Evolutionary conservation across 2,113 vertebrate genomes (phyloP).

Genomic region (Coreoperca whiteheadi): DNA sequence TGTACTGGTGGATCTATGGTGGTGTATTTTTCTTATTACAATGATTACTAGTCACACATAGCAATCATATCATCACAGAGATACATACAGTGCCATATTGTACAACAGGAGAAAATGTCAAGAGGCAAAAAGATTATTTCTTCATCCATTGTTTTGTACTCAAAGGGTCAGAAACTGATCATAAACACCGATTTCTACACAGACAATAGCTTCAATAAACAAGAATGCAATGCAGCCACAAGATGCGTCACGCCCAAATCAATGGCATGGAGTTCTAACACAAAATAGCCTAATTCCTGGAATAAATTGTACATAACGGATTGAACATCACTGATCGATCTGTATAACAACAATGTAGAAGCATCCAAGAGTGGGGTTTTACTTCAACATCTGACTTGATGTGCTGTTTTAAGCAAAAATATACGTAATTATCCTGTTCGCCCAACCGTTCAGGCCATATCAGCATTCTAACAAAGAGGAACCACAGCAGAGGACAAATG

Average conservation of each 20-base stretch:
- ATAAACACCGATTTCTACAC: not conserved
- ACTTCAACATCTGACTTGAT: conserved; percentile 34
- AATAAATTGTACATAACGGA: not conserved
- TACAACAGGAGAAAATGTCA: not conserved
- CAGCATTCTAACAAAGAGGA: conserved; percentile 67
- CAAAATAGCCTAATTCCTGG: not conserved
- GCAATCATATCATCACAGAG: not conserved
- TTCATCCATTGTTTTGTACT: not conserved
- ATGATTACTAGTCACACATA: not conserved
- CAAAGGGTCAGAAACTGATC: not conserved
- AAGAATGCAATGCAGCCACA: not conserved
- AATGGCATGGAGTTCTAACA: not conserved
- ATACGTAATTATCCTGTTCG: conserved; percentile 66
- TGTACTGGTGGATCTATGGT: not conserved
- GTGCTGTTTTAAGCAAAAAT: conserved; percentile 72
- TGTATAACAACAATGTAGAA: not conserved
- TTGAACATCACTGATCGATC: not conserved
- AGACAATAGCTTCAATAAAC: not conserved
- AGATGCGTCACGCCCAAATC: not conserved
- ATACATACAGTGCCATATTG: not conserved
- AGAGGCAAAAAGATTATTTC: not conserved
- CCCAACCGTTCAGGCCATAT: conserved; percentile 63
- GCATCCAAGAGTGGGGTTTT: not conserved
- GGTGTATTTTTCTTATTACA: not conserved
- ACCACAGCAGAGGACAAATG: conserved; percentile 57